phyloP scores from a whole-genome alignment of 2,888 invertebrate species.

The Lepas anatifera region DNA sequence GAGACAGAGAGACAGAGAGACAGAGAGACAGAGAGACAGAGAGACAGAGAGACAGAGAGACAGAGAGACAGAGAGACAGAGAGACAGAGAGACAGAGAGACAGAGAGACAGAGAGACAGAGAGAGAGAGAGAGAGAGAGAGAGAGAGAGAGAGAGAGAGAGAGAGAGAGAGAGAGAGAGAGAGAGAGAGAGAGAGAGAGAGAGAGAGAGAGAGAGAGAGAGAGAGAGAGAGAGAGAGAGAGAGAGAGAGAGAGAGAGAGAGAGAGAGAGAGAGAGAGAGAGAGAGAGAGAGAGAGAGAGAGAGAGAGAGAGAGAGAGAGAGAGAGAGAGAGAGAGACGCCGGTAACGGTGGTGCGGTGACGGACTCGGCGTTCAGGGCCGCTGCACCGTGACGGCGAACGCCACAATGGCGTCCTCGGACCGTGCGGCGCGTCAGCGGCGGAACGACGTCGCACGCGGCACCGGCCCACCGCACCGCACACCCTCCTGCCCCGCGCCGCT shows the following conservation, averaged over 20 bases:
- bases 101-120: too few relatives aligned
- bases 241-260: neutral
- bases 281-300: neutral
- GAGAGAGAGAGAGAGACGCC: neutral
- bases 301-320: neutral
- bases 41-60: too few relatives aligned
- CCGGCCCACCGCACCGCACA: too few relatives aligned
- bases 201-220: neutral
- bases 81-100: neutral
- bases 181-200: neutral
- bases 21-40: too few relatives aligned
- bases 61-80: too few relatives aligned
- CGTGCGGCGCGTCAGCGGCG: too few relatives aligned
- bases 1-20: neutral
- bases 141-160: constrained; percentile 10
- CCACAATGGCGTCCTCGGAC: too few relatives aligned
- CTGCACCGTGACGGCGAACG: too few relatives aligned
- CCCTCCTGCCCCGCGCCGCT: too few relatives aligned
- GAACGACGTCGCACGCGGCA: too few relatives aligned
- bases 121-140: constrained; percentile 6
- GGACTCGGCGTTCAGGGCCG: too few relatives aligned
- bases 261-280: neutral
- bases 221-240: neutral
- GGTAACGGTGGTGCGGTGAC: too few relatives aligned
- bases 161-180: neutral